Percentiles rank a stretch among this genome's conserved stretches.
phyloP scores from a whole-genome alignment of 2,113 vertebrate species.

The Indicator maculatus region DNA sequence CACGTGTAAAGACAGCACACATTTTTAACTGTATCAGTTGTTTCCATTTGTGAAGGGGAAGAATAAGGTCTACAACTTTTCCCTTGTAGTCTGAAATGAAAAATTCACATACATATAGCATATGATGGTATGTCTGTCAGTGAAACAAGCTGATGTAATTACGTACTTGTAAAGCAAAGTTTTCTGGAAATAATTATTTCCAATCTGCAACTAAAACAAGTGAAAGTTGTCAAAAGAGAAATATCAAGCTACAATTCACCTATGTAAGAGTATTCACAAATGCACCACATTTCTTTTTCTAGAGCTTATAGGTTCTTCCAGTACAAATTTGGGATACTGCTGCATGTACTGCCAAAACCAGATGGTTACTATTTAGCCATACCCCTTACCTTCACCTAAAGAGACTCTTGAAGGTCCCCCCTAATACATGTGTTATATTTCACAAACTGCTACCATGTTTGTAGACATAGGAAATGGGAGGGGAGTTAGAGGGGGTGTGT shows the following conservation, averaged over 20 bases:
- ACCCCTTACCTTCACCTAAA: background rate
- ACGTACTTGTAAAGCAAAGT: background rate
- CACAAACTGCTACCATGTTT: background rate
- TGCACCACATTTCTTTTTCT: slow-evolving; percentile 5
- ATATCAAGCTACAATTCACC: background rate
- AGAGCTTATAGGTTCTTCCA: background rate
- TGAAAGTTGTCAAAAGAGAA: background rate
- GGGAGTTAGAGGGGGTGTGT: too few species aligned
- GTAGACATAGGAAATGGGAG: background rate
- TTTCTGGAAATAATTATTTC: background rate
- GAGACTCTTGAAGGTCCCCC: background rate
- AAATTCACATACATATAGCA: background rate
- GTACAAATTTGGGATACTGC: background rate
- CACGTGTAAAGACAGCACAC: background rate
- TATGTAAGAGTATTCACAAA: background rate
- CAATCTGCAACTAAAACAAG: background rate
- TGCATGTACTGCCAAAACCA: background rate
- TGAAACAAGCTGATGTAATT: background rate
- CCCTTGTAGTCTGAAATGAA: background rate
- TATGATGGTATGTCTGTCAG: background rate
- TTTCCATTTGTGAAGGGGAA: background rate
- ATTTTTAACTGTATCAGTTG: background rate
- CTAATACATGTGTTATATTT: background rate
- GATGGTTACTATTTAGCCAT: background rate
- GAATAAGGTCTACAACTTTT: background rate